phyloP scores from a whole-genome alignment of 1,140 invertebrate species.

The Stegodyphus mimosarum region DNA sequence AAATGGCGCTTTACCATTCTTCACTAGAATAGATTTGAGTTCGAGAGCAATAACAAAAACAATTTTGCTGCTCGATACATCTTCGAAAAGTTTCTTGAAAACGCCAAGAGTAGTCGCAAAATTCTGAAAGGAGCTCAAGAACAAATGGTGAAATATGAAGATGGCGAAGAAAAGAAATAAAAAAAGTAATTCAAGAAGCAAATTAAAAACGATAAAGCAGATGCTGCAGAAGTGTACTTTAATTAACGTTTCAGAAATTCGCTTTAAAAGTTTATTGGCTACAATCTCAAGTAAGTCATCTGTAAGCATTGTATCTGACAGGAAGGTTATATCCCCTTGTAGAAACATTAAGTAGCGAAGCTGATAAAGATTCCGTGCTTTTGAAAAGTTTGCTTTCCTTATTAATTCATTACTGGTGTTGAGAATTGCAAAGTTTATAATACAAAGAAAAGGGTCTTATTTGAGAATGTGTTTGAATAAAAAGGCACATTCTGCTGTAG shows the following conservation, averaged over 20 bases:
- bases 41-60: not conserved
- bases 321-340: not conserved
- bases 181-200: not conserved
- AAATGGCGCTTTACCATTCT: not conserved
- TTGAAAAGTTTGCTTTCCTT: too few relatives aligned
- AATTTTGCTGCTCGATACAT: not conserved
- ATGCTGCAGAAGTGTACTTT: slow-evolving; percentile 29
- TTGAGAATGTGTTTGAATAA: too few relatives aligned
- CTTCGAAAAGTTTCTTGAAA: too few relatives aligned
- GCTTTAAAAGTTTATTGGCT: slow-evolving; percentile 36
- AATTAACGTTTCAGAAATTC: slow-evolving; percentile 35
- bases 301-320: slow-evolving; percentile 37
- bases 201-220: slow-evolving; percentile 40
- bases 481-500: too few relatives aligned
- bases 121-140: slow-evolving; percentile 32
- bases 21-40: not conserved
- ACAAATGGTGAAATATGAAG: slow-evolving; percentile 31
- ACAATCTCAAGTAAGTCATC: slow-evolving; percentile 38
- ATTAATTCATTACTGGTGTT: too few relatives aligned
- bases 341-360: too few relatives aligned
- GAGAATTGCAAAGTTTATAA: too few relatives aligned
- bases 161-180: not conserved
- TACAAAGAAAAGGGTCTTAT: too few relatives aligned
- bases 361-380: too few relatives aligned
- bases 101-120: slow-evolving; percentile 19